These are phyloP conservation scores for Redunca redunca DNA, from an alignment of 2,113 vertebrate species.

Conservation along the genomic window DNA sequence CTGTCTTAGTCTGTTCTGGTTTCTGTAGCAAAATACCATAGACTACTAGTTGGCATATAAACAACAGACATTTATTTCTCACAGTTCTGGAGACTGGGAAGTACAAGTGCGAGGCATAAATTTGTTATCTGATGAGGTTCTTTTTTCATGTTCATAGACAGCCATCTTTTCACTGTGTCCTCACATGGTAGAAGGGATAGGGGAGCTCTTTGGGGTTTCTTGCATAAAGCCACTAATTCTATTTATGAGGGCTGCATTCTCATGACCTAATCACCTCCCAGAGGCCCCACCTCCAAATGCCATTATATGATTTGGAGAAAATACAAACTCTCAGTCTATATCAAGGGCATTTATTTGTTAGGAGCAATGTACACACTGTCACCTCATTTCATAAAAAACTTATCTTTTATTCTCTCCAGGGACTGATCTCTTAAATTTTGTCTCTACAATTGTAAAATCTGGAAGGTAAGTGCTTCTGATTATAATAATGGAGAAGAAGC, in stretches of 20 bases:
- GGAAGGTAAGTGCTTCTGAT: slow-evolving; percentile 32
- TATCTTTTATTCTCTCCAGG: slow-evolving; percentile 38
- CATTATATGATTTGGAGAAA: not conserved
- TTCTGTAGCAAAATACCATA: not conserved
- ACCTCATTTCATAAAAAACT: not conserved
- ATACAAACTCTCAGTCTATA: not conserved
- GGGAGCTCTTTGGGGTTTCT: not conserved
- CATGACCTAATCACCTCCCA: not conserved
- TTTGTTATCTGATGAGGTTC: not conserved
- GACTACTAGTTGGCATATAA: not conserved
- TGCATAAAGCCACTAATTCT: not conserved
- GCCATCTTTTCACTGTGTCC: not conserved
- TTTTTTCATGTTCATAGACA: not conserved
- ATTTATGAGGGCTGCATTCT: not conserved
- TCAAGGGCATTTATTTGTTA: slow-evolving; percentile 52
- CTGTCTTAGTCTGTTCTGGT: not conserved
- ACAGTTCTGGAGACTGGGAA: not conserved
- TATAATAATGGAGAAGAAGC: not conserved
- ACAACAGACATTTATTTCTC: not conserved
- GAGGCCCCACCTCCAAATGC: not conserved
- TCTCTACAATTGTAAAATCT: slow-evolving; percentile 34
- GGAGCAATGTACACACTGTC: slow-evolving; percentile 17
- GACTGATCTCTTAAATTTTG: slow-evolving; percentile 65
- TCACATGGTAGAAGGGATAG: not conserved
- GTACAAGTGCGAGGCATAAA: not conserved